These are phyloP conservation scores for Drosophila baimaii DNA, from an alignment of 1,140 invertebrate species.

Conservation along the genomic window DNA sequence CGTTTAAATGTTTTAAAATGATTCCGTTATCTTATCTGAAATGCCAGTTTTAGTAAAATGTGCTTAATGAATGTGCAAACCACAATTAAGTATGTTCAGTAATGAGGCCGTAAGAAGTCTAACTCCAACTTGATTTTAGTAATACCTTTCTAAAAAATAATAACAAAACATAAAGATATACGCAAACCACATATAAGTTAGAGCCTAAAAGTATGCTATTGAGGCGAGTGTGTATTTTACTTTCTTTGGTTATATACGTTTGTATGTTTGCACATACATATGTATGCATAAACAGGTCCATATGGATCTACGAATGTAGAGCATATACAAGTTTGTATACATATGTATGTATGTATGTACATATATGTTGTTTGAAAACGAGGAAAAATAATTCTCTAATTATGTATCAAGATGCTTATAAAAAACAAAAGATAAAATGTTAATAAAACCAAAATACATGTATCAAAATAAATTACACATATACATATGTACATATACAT, in stretches of 20 bases:
- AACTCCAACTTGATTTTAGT: background rate
- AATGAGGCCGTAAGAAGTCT: background rate
- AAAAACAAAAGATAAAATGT: too few relatives aligned
- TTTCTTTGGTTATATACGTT: background rate
- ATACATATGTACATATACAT: background rate
- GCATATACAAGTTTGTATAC: background rate
- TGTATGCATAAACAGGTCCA: background rate
- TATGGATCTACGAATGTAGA: background rate
- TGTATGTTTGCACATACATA: background rate
- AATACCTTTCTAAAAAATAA: background rate
- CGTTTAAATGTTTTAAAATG: background rate
- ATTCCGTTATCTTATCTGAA: background rate
- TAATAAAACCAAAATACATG: too few relatives aligned
- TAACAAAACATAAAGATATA: background rate
- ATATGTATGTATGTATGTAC: background rate
- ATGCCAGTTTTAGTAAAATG: background rate
- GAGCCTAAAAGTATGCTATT: constrained; percentile 1
- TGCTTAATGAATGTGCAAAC: constrained; percentile 3
- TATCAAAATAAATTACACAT: too few relatives aligned
- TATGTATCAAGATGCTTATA: too few relatives aligned
- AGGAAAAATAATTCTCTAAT: too few relatives aligned
- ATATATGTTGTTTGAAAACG: too few relatives aligned
- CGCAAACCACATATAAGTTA: background rate
- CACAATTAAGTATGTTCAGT: constrained; percentile 8
- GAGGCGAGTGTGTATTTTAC: background rate